phyloP scores from a whole-genome alignment of 2,113 vertebrate genomes.

The Paratilapia polleni region DNA sequence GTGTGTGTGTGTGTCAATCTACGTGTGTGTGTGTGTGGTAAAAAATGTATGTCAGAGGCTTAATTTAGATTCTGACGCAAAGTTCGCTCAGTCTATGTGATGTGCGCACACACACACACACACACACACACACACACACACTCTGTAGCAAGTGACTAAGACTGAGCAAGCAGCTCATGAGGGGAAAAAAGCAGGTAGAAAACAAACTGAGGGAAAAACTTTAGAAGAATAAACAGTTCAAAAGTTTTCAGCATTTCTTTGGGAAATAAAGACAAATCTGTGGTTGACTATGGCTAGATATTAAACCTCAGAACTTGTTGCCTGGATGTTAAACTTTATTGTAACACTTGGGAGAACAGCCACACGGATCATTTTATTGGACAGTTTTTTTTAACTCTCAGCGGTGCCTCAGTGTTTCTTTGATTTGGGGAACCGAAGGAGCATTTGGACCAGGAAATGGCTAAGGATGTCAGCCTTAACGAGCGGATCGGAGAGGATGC shows the following conservation, averaged over 20 bases:
- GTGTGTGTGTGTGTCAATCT: not conserved
- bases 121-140: not conserved
- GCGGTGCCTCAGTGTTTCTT: too few relatives aligned
- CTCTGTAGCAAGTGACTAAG: not conserved
- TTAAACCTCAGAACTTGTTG: not conserved
- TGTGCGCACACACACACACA: not conserved
- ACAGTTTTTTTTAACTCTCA: too few relatives aligned
- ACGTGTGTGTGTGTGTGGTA: not conserved
- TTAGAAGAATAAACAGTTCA: not conserved
- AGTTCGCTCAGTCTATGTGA: not conserved
- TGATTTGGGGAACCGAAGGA: too few relatives aligned
- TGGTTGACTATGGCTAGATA: not conserved
- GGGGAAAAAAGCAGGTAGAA: not conserved
- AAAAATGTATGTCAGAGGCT: not conserved
- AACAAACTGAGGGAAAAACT: not conserved
- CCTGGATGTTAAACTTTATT: too few relatives aligned
- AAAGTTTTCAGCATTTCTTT: conserved; percentile 8
- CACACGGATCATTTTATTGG: too few relatives aligned
- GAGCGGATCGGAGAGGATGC: too few relatives aligned
- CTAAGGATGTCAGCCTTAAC: too few relatives aligned
- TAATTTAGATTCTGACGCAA: conserved; percentile 41
- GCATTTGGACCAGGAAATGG: too few relatives aligned
- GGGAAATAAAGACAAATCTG: not conserved
- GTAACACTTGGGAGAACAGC: too few relatives aligned
- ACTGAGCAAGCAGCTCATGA: not conserved